Conservation (phyloP, 2,888 invertebrate genomes). For the Himalopsyche anomala region DNA sequence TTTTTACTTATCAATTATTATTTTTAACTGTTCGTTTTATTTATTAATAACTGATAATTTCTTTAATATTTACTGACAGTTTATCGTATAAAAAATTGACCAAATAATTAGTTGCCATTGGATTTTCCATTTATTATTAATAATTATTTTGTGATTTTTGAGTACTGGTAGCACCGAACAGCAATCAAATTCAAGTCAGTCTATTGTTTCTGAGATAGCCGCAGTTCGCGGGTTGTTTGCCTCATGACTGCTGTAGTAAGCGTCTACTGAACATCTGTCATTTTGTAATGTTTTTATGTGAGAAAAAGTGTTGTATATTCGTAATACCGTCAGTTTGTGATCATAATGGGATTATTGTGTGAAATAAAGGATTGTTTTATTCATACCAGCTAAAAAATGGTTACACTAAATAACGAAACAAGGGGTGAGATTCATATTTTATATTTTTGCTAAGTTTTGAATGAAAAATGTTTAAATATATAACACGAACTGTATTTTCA, state of each 20-base stretch:
- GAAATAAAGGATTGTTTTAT: slow-evolving; percentile 59
- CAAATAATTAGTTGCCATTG: too few relatives aligned
- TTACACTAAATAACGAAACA: slow-evolving; percentile 60
- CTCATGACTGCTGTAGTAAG: slow-evolving; percentile 5
- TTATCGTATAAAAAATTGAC: too few relatives aligned
- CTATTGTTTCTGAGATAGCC: not conserved
- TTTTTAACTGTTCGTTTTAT: too few relatives aligned
- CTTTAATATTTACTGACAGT: too few relatives aligned
- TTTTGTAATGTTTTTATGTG: slow-evolving; percentile 58
- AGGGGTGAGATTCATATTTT: slow-evolving; percentile 60
- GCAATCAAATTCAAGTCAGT: not conserved
- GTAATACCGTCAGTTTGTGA: slow-evolving; percentile 47
- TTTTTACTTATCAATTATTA: too few relatives aligned
- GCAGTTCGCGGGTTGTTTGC: slow-evolving; percentile 46
- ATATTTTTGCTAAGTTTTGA: slow-evolving; percentile 51
- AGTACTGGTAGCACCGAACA: slow-evolving; percentile 44
- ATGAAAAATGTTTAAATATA: slow-evolving; percentile 49
- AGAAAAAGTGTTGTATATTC: slow-evolving; percentile 51
- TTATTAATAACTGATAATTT: too few relatives aligned
- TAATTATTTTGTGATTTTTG: too few relatives aligned
- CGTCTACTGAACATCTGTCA: slow-evolving; percentile 57
- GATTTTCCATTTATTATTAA: too few relatives aligned
- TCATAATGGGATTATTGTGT: slow-evolving; percentile 57
- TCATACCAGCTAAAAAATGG: slow-evolving; percentile 59
- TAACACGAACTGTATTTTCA: not conserved